Conservation (phyloP, 1,140 invertebrate species). For the Hylyphantes graminicola region DNA sequence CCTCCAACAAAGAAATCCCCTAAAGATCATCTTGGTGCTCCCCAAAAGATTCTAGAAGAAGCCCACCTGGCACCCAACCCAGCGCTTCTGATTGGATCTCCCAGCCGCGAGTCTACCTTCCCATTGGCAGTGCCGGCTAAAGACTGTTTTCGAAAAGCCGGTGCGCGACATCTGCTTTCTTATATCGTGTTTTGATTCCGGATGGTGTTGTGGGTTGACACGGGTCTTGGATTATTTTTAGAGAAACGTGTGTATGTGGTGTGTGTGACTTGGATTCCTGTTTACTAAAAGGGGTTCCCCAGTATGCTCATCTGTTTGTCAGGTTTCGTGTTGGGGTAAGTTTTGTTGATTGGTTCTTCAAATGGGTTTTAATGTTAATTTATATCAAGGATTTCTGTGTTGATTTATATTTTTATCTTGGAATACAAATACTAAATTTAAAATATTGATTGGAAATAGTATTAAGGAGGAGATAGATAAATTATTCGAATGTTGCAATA, state of each 20-base stretch:
- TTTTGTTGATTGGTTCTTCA: neutral
- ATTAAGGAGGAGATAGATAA: no score
- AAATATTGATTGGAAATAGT: no score
- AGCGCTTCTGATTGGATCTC: constrained; percentile 2
- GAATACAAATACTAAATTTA: no score
- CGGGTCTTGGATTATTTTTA: constrained; percentile 43
- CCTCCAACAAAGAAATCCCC: no score
- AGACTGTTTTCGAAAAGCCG: constrained; percentile 31
- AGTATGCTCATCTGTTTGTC: constrained; percentile 53
- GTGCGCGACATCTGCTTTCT: constrained; percentile 25
- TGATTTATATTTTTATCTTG: neutral
- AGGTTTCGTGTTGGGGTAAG: constrained; percentile 57
- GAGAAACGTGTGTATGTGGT: neutral
- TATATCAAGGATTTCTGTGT: neutral
- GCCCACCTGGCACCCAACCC: constrained; percentile 23
- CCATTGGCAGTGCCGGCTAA: constrained; percentile 13
- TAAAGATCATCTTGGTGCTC: no score
- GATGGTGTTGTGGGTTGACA: neutral
- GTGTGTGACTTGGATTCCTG: constrained; percentile 5
- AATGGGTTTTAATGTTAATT: no score
- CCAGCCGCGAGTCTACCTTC: neutral
- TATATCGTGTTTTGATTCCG: constrained; percentile 28
- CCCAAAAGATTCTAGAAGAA: no score
- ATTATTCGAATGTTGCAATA: no score
- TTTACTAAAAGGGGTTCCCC: neutral